Percentiles rank a stretch among this genome's conserved stretches.
phyloP scores from a whole-genome alignment of 2,888 invertebrate species.

The Therioaphis trifolii region DNA sequence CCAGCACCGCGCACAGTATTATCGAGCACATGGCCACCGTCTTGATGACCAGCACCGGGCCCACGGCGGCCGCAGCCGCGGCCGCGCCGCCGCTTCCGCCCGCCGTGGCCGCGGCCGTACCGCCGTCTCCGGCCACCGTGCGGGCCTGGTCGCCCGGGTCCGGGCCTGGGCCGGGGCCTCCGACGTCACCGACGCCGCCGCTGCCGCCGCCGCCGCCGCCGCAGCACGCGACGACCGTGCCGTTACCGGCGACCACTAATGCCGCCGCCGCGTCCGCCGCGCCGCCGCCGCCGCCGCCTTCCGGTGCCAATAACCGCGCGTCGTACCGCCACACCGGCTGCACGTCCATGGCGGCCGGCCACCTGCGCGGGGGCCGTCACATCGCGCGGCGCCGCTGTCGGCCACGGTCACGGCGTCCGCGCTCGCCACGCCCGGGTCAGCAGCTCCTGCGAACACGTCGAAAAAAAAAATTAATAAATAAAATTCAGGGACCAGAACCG shows the following conservation, averaged over 20 bases:
- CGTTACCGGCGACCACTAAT: no score
- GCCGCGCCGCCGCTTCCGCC: constrained; percentile 27
- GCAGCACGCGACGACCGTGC: no score
- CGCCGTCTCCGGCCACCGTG: constrained; percentile 67
- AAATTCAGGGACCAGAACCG: no score
- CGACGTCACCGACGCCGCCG: constrained; percentile 35
- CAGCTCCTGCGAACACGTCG: no score
- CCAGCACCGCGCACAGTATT: constrained; percentile 89
- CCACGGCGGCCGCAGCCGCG: constrained; percentile 64
- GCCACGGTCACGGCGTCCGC: not conserved
- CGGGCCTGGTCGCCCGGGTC: constrained; percentile 43
- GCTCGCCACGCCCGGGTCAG: not conserved
- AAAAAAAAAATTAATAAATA: no score
- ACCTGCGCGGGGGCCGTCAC: constrained; percentile 25
- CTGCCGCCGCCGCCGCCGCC: constrained; percentile 22
- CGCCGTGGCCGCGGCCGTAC: constrained; percentile 64
- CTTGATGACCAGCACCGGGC: constrained; percentile 76
- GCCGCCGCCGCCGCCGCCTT: constrained; percentile 21
- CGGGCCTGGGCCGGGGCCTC: not conserved
- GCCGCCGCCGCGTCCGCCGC: not conserved
- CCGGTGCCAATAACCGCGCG: constrained; percentile 7
- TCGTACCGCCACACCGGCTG: constrained; percentile 56
- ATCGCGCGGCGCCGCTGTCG: no score
- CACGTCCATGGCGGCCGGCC: constrained; percentile 52
- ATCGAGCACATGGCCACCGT: constrained; percentile 85